phyloP scores from a whole-genome alignment of 1,140 invertebrate genomes.

The Pogonomyrmex californicus region DNA sequence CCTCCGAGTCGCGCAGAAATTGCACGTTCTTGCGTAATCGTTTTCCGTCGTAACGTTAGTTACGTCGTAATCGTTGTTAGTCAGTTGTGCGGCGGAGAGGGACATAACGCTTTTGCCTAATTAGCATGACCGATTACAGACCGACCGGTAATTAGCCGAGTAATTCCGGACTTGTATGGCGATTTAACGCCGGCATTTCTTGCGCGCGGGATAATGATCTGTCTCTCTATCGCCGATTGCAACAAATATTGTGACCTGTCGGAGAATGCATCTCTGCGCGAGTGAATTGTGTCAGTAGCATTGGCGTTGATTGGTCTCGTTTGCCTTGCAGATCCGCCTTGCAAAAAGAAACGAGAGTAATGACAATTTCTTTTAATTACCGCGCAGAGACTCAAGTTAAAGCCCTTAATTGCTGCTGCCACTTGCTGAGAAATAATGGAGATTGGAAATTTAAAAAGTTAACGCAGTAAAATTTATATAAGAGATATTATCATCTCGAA shows the following conservation, averaged over 20 bases:
- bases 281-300: conserved; percentile 58
- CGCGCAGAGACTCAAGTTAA: too few relatives aligned
- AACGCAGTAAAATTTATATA: background rate
- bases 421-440: too few relatives aligned
- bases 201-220: conserved; percentile 32
- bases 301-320: conserved; percentile 48
- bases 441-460: background rate
- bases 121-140: conserved; percentile 36
- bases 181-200: conserved; percentile 46
- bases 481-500: background rate
- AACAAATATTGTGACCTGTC: conserved; percentile 40
- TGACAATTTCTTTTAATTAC: too few relatives aligned
- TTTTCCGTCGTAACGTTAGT: conserved; percentile 10
- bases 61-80: conserved; percentile 10
- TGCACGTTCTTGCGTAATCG: conserved; percentile 49
- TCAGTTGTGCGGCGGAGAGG: background rate
- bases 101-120: conserved; percentile 34
- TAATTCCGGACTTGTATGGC: conserved; percentile 60
- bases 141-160: conserved; percentile 72
- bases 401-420: too few relatives aligned
- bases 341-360: too few relatives aligned
- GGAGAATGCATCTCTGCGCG: conserved; percentile 29
- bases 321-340: conserved; percentile 16
- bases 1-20: conserved; percentile 42
- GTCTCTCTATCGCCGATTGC: conserved; percentile 50